Evolutionary conservation across 2,888 invertebrate genomes (phyloP).

Genomic region (Scaptomyza cyrtandrae): DNA sequence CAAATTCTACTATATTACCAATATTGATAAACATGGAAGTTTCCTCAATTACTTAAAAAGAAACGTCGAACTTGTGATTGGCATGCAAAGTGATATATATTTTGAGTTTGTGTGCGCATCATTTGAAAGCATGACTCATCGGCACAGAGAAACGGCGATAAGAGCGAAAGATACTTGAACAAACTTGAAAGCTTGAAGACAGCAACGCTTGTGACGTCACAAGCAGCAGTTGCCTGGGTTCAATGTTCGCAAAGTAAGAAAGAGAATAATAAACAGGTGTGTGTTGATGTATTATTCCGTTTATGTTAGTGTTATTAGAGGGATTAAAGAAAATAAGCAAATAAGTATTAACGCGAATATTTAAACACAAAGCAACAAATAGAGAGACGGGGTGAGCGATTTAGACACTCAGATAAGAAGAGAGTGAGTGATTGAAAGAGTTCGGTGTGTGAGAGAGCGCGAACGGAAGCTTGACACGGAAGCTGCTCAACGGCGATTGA

Average conservation of each 20-base stretch:
- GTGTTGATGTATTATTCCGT: not conserved
- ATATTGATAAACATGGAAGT: not conserved
- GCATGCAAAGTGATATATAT: too few relatives aligned
- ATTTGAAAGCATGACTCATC: constrained; percentile 1
- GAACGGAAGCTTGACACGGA: constrained; percentile 39
- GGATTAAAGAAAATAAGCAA: not conserved
- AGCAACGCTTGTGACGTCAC: constrained; percentile 17
- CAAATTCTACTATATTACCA: not conserved
- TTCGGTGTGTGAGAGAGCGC: not conserved
- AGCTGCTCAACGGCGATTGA: constrained; percentile 41
- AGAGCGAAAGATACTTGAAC: not conserved
- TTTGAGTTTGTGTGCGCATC: not conserved
- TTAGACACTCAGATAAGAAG: not conserved
- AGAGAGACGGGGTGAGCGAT: not conserved
- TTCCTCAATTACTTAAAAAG: not conserved
- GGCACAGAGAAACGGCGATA: not conserved
- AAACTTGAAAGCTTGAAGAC: not conserved
- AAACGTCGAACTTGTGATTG: not conserved
- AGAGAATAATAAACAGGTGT: not conserved
- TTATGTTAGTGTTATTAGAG: too few relatives aligned
- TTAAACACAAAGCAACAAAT: constrained; percentile 6
- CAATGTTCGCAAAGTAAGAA: constrained; percentile 25
- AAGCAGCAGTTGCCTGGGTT: constrained; percentile 2
- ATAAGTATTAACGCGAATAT: not conserved
- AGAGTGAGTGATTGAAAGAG: constrained; percentile 4